Base-by-base conservation (phyloP, 2,888 invertebrate genomes). In the Chrysolina oricalcia region DNA sequence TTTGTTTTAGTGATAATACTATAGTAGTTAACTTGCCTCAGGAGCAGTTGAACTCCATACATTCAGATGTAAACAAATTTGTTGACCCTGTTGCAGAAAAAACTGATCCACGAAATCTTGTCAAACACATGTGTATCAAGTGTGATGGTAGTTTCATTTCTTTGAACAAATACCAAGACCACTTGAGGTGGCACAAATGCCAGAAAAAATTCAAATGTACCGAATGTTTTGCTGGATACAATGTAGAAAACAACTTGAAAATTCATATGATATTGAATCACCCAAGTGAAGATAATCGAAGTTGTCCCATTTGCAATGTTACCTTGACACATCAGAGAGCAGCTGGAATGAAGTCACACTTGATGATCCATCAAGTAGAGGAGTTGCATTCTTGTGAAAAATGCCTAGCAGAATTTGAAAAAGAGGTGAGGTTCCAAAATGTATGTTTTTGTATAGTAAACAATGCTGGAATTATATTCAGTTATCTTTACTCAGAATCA, bases 301-400 rank as follows among this genome's bases (percentile, higher is more conserved):
- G 75, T 15, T 89, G 89, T 79, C 88, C 89, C n/a, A 84, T 88
- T 76, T 89, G 89, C 80, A 80, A 86, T 21, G 82, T 87, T 72
- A 72, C 65, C 46, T 70, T 79, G n/a, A 84, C 83, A 67, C 88
- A 88, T 80, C 86, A 87, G 77, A 83, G 89, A 74, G 78, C 84
- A 59, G 89, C 89, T 15, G 87, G 88, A 82, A 84, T 89, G 69
- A 88, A 87, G 75, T 85, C 88, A 2, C 89, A 89, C 84, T 81
- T 89, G 72, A 81, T 86, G 73, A 63, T 87, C 41, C 89, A 89
- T 81, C 86, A 88, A 83, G 85, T 87, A 46, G 88, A 88, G 56
- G 89, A 89, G 78, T 80, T 85, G n/a, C 85, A 85, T 79, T 79
- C 80, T 27, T 89, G 89, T 80, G 83, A 84, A 15, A 86, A 87